Conservation (phyloP, 2,888 invertebrate species). For the Dicyrtoma fusca region DNA sequence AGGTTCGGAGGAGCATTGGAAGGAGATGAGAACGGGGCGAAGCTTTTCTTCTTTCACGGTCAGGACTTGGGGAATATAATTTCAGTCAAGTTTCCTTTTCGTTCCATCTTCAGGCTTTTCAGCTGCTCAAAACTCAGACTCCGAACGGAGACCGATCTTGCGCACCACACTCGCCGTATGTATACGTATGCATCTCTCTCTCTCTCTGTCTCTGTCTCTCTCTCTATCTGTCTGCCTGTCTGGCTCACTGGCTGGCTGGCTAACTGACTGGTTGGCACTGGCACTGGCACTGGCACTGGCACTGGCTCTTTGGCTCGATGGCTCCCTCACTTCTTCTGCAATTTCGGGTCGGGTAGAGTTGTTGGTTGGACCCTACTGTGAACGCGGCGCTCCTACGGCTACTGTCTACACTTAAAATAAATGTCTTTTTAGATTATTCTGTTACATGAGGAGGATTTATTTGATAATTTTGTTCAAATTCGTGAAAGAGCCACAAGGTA, state of each 20-base stretch:
- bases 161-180: slow-evolving; percentile 15
- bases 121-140: slow-evolving; percentile 28
- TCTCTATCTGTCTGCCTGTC: slow-evolving; percentile 14
- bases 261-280: too few species aligned
- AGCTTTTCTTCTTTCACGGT: slow-evolving; percentile 50
- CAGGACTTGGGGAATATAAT: slow-evolving; percentile 38
- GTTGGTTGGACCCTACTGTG: slow-evolving; percentile 43
- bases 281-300: too few species aligned
- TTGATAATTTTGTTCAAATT: slow-evolving; percentile 2
- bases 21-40: slow-evolving; percentile 51
- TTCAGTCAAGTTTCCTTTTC: not conserved
- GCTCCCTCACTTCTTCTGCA: slow-evolving; percentile 29
- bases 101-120: slow-evolving; percentile 36
- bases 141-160: slow-evolving; percentile 5
- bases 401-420: slow-evolving; percentile 31
- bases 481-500: not conserved
- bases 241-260: too few species aligned
- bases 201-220: slow-evolving; percentile 8
- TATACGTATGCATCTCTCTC: slow-evolving; percentile 14
- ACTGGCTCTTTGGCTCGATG: too few species aligned
- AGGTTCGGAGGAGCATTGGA: slow-evolving; percentile 55
- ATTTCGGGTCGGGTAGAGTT: slow-evolving; percentile 43
- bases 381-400: slow-evolving; percentile 23
- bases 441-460: not conserved
- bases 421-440: slow-evolving; percentile 16